These are phyloP conservation scores for Bryconaethiops microstoma DNA, from an alignment of 2,797 vertebrate species.

Conservation along the genomic window DNA sequence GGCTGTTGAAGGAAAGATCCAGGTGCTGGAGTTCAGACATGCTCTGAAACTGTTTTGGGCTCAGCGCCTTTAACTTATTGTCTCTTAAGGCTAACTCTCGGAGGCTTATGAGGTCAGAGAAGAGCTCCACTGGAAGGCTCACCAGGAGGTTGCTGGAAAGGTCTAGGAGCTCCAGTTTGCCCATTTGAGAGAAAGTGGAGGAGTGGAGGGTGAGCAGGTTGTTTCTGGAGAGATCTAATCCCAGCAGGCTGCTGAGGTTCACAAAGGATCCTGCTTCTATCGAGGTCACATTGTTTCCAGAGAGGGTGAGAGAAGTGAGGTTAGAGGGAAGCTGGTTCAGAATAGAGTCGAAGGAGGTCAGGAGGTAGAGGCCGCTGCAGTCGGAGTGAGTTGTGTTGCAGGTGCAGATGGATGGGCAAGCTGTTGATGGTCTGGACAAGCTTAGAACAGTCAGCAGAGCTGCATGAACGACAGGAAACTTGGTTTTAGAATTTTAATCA, in stretches of 20 bases:
- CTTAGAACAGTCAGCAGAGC: constrained; percentile 74
- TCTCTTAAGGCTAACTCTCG: constrained; percentile 77
- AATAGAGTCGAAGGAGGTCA: constrained; percentile 80
- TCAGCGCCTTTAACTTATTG: constrained; percentile 83
- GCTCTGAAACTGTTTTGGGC: constrained; percentile 83
- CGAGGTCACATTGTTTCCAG: constrained; percentile 88
- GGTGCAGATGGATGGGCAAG: constrained; percentile 86
- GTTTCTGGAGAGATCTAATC: constrained; percentile 93
- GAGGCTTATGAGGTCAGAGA: constrained; percentile 78
- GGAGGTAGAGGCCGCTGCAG: constrained; percentile 87
- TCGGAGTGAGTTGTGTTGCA: constrained; percentile 84
- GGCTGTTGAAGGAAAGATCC: constrained; percentile 89
- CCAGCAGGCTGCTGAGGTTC: constrained; percentile 84
- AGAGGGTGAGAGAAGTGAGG: constrained; percentile 82
- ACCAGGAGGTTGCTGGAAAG: constrained; percentile 90
- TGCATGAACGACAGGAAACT: constrained; percentile 58
- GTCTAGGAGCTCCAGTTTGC: constrained; percentile 84
- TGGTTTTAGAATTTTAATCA: neutral
- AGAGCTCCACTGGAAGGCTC: constrained; percentile 64
- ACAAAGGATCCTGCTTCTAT: constrained; percentile 78
- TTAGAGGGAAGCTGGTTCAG: constrained; percentile 73
- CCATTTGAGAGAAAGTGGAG: constrained; percentile 81
- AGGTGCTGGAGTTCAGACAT: constrained; percentile 80
- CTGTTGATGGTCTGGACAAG: constrained; percentile 68
- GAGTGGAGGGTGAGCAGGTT: constrained; percentile 82